Percentiles rank a stretch among this genome's conserved stretches.
phyloP scores from a whole-genome alignment of 2,797 vertebrate genomes.

The Limosa lapponica region DNA sequence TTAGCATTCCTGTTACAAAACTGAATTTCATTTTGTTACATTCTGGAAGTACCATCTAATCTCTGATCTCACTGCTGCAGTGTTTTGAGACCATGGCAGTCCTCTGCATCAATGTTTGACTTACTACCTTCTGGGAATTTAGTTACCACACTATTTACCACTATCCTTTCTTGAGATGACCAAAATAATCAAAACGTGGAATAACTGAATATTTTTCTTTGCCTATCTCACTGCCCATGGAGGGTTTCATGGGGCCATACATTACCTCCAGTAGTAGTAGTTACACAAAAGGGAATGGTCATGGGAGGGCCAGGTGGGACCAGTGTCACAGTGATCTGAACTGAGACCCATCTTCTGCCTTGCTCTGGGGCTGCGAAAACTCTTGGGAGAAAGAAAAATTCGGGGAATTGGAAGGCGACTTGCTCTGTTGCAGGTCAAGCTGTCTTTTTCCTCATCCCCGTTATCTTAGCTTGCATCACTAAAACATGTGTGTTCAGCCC shows the following conservation, averaged over 20 bases:
- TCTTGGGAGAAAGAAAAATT: background rate
- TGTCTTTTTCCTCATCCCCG: background rate
- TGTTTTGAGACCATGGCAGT: background rate
- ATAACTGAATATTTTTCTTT: background rate
- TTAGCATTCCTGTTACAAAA: background rate
- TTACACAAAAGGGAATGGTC: background rate
- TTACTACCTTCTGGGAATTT: background rate
- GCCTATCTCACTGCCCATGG: background rate
- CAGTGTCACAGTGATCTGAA: background rate
- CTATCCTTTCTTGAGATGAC: background rate
- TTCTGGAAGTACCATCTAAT: background rate
- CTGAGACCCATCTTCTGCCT: background rate
- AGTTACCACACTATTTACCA: background rate
- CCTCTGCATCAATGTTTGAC: background rate
- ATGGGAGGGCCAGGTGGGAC: rapidly evolving
- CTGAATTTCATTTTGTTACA: background rate
- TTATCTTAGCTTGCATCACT: background rate
- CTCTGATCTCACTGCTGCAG: background rate
- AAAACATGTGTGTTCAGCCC: background rate
- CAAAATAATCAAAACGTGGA: background rate
- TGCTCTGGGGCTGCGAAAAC: background rate
- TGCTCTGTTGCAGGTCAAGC: background rate
- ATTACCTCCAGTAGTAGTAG: background rate
- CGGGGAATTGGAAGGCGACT: background rate
- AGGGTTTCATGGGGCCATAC: background rate